phyloP scores from a whole-genome alignment of 2,888 invertebrate species.

The Napeogenes inachia region DNA sequence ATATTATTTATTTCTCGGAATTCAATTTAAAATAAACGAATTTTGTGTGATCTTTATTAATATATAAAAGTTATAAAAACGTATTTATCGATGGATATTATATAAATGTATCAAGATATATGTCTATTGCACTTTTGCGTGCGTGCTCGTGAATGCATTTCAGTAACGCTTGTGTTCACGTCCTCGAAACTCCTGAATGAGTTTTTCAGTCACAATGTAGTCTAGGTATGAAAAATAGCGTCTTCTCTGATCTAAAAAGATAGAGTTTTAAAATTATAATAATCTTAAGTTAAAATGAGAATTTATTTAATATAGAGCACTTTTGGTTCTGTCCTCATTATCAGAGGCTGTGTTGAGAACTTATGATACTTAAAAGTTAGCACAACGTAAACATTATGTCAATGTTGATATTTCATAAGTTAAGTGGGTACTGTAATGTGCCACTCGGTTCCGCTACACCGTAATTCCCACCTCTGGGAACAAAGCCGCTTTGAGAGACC shows the following conservation, averaged over 20 bases:
- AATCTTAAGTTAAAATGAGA: not conserved
- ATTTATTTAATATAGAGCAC: not conserved
- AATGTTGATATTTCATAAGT: conserved; percentile 5
- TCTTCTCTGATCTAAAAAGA: conserved; percentile 21
- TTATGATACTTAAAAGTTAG: conserved; percentile 12
- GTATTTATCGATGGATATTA: too few relatives aligned
- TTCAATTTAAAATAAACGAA: too few relatives aligned
- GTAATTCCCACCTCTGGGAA: conserved; percentile 31
- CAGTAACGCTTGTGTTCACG: conserved; percentile 45
- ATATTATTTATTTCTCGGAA: too few relatives aligned
- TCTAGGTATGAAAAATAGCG: conserved; percentile 29
- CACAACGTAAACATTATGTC: conserved; percentile 6
- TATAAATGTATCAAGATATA: conserved; percentile 22
- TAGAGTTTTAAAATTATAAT: conserved; percentile 10
- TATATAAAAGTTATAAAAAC: too few relatives aligned
- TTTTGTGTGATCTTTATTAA: too few relatives aligned
- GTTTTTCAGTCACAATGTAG: conserved; percentile 41
- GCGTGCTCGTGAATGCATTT: conserved; percentile 68
- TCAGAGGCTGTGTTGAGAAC: not conserved
- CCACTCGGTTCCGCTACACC: conserved; percentile 22
- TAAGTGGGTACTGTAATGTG: conserved; percentile 19
- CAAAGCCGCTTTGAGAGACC: conserved; percentile 24
- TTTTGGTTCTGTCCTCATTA: conserved; percentile 4
- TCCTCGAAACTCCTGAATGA: conserved; percentile 44
- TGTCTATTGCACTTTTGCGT: conserved; percentile 41